phyloP scores from a whole-genome alignment of 30 jellyfish, hydroid and myxozoan species.

The Turritopsis dohrnii region DNA sequence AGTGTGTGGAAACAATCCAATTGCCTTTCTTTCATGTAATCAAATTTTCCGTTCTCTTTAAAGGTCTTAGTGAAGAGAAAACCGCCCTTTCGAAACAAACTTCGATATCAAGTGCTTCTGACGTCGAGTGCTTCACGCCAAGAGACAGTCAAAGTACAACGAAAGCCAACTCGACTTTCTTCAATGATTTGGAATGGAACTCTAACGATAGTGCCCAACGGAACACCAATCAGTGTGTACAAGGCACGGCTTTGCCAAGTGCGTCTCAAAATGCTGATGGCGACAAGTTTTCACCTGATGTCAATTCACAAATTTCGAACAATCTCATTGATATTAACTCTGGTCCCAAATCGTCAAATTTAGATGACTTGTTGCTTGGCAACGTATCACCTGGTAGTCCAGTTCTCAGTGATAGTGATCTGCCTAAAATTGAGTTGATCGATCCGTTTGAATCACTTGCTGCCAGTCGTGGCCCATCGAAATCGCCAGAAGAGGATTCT shows the following conservation, averaged over 20 bases:
- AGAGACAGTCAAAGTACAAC: neutral
- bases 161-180: neutral
- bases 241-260: neutral
- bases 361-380: neutral
- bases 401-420: neutral
- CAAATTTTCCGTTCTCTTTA: too few relatives aligned
- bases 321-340: constrained; percentile 7
- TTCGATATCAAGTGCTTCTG: constrained; percentile 7
- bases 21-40: too few relatives aligned
- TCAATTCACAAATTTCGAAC: constrained; percentile 1
- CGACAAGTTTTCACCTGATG: neutral
- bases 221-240: neutral
- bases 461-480: neutral
- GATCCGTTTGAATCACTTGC: constrained; percentile 26
- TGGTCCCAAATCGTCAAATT: constrained; percentile 2
- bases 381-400: neutral
- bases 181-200: neutral
- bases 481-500: neutral
- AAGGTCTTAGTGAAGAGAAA: constrained; percentile 43
- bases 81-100: neutral
- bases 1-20: too few relatives aligned
- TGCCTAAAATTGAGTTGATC: constrained; percentile 2
- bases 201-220: neutral
- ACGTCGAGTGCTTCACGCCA: neutral
- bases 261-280: neutral